A percentile compares a stretch with the other conserved stretches of the same genome.
phyloP scores from a whole-genome alignment of 37 sponge, comb jelly and placozoan species.

The Cliona cf. orientalis region DNA sequence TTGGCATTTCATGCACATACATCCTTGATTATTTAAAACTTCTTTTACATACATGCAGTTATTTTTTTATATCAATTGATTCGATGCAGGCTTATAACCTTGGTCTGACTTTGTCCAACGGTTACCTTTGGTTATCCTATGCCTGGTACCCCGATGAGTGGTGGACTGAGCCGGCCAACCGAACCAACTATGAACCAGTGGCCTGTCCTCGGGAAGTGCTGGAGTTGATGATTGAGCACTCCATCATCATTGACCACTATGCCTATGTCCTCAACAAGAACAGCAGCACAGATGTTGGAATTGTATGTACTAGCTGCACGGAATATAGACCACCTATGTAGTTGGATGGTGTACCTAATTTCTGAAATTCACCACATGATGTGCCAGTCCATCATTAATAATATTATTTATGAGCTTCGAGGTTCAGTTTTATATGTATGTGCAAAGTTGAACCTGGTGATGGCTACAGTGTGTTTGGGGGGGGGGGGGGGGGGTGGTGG shows the following conservation, averaged over 20 bases:
- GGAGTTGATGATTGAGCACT: conserved; percentile 16
- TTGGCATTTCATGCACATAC: too few species aligned
- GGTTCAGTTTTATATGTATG: too few species aligned
- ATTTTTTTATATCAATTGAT: not conserved
- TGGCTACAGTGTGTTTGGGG: not conserved
- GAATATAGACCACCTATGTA: too few species aligned
- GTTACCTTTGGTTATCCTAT: conserved; percentile 58
- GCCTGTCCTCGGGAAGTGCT: conserved; percentile 12
- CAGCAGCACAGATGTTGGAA: conserved; percentile 1
- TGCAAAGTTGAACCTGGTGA: too few species aligned
- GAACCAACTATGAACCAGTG: conserved; percentile 5
- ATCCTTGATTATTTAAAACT: too few species aligned
- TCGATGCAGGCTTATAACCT: conserved; percentile 34
- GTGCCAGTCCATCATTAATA: too few species aligned
- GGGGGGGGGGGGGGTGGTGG: conserved; percentile 2
- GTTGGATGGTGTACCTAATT: too few species aligned
- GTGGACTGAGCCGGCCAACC: conserved; percentile 24
- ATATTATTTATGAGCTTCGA: too few species aligned
- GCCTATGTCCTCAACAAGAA: conserved; percentile 16
- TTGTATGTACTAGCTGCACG: conserved; percentile 16
- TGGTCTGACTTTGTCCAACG: conserved; percentile 41
- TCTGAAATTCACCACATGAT: too few species aligned
- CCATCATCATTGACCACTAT: conserved; percentile 55
- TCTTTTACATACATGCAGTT: not conserved
- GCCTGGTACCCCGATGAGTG: conserved; percentile 61